Conservation (phyloP, 2,113 vertebrate genomes). For the Taurulus bubalis region DNA sequence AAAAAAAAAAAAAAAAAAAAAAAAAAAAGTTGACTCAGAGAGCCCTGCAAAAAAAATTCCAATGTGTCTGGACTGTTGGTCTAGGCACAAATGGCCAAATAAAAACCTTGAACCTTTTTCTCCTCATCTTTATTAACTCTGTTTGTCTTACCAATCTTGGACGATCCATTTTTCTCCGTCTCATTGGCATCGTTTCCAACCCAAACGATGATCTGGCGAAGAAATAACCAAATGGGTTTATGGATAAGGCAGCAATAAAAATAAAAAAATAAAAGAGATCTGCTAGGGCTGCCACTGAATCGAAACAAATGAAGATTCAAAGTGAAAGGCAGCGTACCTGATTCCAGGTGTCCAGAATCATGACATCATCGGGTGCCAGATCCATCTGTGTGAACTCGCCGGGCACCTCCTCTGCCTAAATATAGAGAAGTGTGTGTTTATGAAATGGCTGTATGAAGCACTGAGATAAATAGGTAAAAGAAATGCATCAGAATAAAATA, state of each 20-base stretch:
- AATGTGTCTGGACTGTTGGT: too few species aligned
- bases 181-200: slow-evolving; percentile 82
- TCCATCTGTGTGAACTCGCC: slow-evolving; percentile 81
- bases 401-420: slow-evolving; percentile 81
- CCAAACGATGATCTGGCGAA: slow-evolving; percentile 80
- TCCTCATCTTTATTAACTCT: neutral
- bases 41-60: too few species aligned
- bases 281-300: neutral
- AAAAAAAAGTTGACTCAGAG: too few species aligned
- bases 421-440: neutral
- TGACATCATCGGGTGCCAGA: slow-evolving; percentile 83
- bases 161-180: slow-evolving; percentile 68
- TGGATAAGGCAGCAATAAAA: neutral
- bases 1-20: too few species aligned
- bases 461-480: neutral
- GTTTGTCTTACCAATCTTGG: slow-evolving; percentile 73
- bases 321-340: slow-evolving; percentile 63
- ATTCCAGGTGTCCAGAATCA: slow-evolving; percentile 81
- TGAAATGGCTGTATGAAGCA: neutral
- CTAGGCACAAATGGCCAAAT: too few species aligned
- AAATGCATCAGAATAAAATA: neutral
- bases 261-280: neutral
- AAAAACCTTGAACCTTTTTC: too few species aligned
- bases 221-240: neutral
- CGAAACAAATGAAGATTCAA: neutral